Percentiles rank a stretch among this genome's conserved stretches.
These are phyloP conservation scores for Melangyna quadrimaculata DNA, from an alignment of 2,888 invertebrate genomes.

Conservation along the genomic window DNA sequence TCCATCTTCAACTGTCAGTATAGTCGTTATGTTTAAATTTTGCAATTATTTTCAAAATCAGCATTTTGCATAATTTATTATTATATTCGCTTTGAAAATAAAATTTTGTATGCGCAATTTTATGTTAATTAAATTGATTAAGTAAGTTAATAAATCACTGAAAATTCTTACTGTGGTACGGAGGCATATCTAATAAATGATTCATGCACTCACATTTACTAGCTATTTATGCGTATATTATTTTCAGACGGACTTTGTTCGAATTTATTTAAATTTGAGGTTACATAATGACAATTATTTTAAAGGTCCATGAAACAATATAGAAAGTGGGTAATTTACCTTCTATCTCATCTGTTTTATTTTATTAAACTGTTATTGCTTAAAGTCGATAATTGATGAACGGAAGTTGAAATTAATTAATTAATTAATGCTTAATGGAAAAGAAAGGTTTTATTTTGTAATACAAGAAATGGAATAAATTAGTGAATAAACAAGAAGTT, in stretches of 20 bases:
- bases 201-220: too few relatives aligned
- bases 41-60: not conserved
- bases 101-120: not conserved
- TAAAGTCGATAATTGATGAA: not conserved
- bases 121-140: not conserved
- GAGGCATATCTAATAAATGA: not conserved
- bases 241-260: not conserved
- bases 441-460: not conserved
- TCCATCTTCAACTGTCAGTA: not conserved
- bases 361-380: not conserved
- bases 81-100: not conserved
- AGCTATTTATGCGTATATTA: too few relatives aligned
- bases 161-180: not conserved
- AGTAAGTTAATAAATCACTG: conserved; percentile 7
- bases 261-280: not conserved
- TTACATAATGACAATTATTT: not conserved
- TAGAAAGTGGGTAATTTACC: not conserved
- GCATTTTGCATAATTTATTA: too few relatives aligned
- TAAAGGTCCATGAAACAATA: not conserved
- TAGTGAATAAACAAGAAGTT: not conserved
- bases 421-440: not conserved
- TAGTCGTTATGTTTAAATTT: not conserved
- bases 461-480: not conserved
- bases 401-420: not conserved
- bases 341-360: not conserved